phyloP scores from a whole-genome alignment of 2,888 invertebrate species.

The Nematopogon swammerdamellus region DNA sequence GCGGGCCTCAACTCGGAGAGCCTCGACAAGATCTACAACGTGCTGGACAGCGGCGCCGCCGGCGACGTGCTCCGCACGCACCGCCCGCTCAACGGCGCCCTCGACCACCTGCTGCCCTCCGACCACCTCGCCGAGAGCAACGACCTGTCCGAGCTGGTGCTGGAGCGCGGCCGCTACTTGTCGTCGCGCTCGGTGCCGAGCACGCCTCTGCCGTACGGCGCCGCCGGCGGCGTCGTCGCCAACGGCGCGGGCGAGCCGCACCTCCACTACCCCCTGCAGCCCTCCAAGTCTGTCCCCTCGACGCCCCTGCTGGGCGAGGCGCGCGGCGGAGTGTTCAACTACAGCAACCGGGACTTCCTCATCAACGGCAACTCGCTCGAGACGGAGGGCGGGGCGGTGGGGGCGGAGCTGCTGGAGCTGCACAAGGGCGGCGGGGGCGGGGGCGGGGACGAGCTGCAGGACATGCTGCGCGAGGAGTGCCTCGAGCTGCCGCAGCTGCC shows the following conservation, averaged over 20 bases:
- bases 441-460: conserved; percentile 36
- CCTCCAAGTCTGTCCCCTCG: conserved; percentile 74
- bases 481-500: conserved; percentile 33
- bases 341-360: conserved; percentile 58
- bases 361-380: conserved; percentile 61
- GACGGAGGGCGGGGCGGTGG: conserved; percentile 30
- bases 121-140: neutral
- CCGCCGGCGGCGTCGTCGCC: conserved; percentile 31
- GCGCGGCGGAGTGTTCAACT: conserved; percentile 53
- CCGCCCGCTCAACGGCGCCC: conserved; percentile 32
- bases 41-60: conserved; percentile 50
- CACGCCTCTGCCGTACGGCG: conserved; percentile 60
- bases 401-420: conserved; percentile 6
- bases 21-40: conserved; percentile 63
- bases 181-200: conserved; percentile 68
- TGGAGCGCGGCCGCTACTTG: conserved; percentile 40
- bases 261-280: conserved; percentile 31
- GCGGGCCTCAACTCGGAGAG: conserved; percentile 58
- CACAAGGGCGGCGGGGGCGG: too few species aligned
- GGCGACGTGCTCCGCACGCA: conserved; percentile 30
- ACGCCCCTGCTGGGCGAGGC: conserved; percentile 62
- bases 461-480: conserved; percentile 42
- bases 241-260: conserved; percentile 38
- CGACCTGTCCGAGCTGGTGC: conserved; percentile 34
- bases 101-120: conserved; percentile 7